Base-by-base conservation (phyloP, 1,140 invertebrate genomes). In the Colletes gigas region DNA sequence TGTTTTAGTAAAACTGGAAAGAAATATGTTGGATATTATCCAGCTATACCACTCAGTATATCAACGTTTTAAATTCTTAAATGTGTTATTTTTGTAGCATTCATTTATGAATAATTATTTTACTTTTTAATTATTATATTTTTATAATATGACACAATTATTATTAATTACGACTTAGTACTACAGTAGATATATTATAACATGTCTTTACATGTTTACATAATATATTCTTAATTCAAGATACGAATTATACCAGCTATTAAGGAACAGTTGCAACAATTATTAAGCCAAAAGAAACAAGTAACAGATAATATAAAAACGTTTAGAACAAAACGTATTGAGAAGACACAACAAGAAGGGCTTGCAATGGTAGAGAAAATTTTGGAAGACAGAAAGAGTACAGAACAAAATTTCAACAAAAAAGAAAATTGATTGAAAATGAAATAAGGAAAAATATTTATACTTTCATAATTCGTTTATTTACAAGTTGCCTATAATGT, bases 241-340 rank as follows among this genome's bases (percentile, higher is more conserved):
- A 92, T 94, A 74, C 89, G 85, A 41, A 93, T 94, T 77, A 87
- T 93, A 78, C 90, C 92, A 81, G 89, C 93, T 62, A 94, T 94
- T 60, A 89, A 90, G 68, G 79, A 90, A 70, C 88, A 92, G n/a
- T 82, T 93, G 10, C 77, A 86, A 41, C 84, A 81, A 60, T 59
- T 92, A 50, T 17, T 44, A 50, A 14, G 69, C 30, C 50, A 63
- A 41, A 68, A 44, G 4, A 82, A 19, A 75, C 2, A 41, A 9
- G 30, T 21, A 67, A 70, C 68, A 67, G n/a, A 47, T 52, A 65
- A 19, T 50, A 90, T 84, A 70, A 67, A 19, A n/a, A 91, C 92
- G 55, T 90, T 88, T 50, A 93, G 86, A 88, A 21, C 52, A 15
- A 93, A 92, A 85, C 75, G 90, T 77, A 50, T 73, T 1, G 52